Base-by-base conservation (phyloP, 1,140 invertebrate species). In the Maconellicoccus hirsutus region DNA sequence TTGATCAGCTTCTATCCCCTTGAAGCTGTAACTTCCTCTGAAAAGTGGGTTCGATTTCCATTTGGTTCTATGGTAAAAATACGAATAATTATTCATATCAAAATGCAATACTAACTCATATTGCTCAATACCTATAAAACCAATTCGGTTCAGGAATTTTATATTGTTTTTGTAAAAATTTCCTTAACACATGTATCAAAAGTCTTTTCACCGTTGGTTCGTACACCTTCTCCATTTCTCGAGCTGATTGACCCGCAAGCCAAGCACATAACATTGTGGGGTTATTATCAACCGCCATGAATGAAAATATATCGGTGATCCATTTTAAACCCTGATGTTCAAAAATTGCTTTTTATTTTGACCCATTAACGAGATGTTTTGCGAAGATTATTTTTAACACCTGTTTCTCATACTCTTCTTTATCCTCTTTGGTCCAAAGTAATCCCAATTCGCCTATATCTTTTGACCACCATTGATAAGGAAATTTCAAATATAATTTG, bases 11-110 rank as follows among this genome's bases (percentile, higher is more conserved):
- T 83, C 76, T 19, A 88, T 76, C 75, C 82, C 85, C 27, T 82
- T 81, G 77, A 85, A 90, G 59, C 86, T 86, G 76, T 91, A 92
- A 0, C 86, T 84, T 27, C 90, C 89, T 72, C 84, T 77, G 70
- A 85, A 85, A 75, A 86, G 81, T 0, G 83, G 82, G 79, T 92
- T 87, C 0, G 79, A 81, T 59, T 79, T 82, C 90, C 91, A 92
- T 74, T 81, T 80, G 8, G 86, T 83, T 73, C 87, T 88, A 77
- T 38, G 14, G 33, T 14, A 38, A 38, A 38, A 38, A 38, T 7
- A 14, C 6, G 14, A 38, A 38, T 7, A 38, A 38, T 38, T 38
- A 38, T 14, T 38, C 33, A 7, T 14, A 7, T 38, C 33, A 38
- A 38, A 38, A 14, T 38, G 33, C 6, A 38, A 14, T 38, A 38